These are phyloP conservation scores for Coilia nasus DNA, from an alignment of 2,797 vertebrate genomes.

Conservation along the genomic window DNA sequence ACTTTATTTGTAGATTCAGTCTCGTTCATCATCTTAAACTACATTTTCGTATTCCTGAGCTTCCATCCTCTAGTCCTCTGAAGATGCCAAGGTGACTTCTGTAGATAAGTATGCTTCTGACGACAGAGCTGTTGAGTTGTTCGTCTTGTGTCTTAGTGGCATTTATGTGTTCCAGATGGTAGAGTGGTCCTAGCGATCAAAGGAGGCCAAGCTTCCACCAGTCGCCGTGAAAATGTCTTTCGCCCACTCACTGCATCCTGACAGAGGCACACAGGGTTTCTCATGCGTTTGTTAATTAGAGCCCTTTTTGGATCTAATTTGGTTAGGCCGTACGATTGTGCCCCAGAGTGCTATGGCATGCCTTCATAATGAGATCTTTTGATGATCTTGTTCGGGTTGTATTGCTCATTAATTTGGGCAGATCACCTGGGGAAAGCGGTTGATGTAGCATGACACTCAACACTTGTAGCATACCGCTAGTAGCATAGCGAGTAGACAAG, in stretches of 20 bases:
- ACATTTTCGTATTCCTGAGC: not conserved
- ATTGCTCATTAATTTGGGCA: slow-evolving; percentile 73
- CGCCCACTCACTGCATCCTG: slow-evolving; percentile 33
- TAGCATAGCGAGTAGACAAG: slow-evolving; percentile 51
- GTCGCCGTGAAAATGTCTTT: not conserved
- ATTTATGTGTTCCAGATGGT: not conserved
- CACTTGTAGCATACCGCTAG: slow-evolving; percentile 45
- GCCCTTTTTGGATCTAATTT: slow-evolving; percentile 58
- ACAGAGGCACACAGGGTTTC: slow-evolving; percentile 49
- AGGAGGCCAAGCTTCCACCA: not conserved
- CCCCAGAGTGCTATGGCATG: slow-evolving; percentile 56
- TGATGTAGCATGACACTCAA: slow-evolving; percentile 64
- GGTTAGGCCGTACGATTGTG: slow-evolving; percentile 59
- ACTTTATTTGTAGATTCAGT: not conserved
- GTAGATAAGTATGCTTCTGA: not conserved
- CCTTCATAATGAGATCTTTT: slow-evolving; percentile 67
- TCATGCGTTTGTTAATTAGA: slow-evolving; percentile 65
- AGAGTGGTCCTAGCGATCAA: no score
- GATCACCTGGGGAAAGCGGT: slow-evolving; percentile 61
- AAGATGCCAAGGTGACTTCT: not conserved
- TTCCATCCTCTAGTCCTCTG: not conserved
- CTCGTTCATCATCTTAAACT: not conserved
- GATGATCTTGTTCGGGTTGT: slow-evolving; percentile 72
- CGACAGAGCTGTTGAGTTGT: not conserved
- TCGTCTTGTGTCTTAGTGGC: not conserved